Base-by-base conservation (phyloP, 2,888 invertebrate genomes). In the Itoplectis maculator region DNA sequence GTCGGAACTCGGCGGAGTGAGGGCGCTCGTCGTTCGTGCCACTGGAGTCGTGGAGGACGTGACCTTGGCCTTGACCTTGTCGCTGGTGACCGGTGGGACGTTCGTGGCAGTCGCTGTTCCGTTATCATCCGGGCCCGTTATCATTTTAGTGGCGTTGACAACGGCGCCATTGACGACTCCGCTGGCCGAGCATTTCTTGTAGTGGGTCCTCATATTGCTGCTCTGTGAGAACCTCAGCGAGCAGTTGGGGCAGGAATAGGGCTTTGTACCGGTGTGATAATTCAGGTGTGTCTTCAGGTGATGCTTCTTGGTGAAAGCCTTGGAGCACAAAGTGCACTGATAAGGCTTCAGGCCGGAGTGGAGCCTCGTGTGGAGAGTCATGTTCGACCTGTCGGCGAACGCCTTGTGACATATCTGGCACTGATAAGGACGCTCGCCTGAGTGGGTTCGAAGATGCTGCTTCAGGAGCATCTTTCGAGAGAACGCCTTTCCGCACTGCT, bases 151-250 rank as follows among this genome's bases (percentile, higher is more conserved):
- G 15, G 45, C 35, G 18, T 18, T 20, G 72, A 11, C 13, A 18
- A 49, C 49, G 20, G 15, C 11, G 9, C 13, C 5, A 54, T 54
- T 2, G 4, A 15, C 42, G 49, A 47, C 70, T n/a, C 11, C 54
- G 35, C 18, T 45, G 35, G 88, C 63, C 1, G 86, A 78, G 87
- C 97, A 97, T 91, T 97, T 97, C 92, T 97, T 97, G 89, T 95
- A 95, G 90, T 97, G 97, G 0, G 97, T 97, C 85, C 97, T 94
- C 97, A 97, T 97, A 89, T 97, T 97, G 87, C 97, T 97, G 65
- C 97, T 97, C 92, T 97, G 97, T 0, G 97, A 97, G 91, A 97
- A 97, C 11, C 96, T 95, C 49, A 97, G 94, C 13, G 95, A 95
- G 91, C 97, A 97, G 72, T 94, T 94, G 23, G 95, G 94, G 88